phyloP scores from a whole-genome alignment of 2,888 invertebrate species.

The Agrochola circellaris region DNA sequence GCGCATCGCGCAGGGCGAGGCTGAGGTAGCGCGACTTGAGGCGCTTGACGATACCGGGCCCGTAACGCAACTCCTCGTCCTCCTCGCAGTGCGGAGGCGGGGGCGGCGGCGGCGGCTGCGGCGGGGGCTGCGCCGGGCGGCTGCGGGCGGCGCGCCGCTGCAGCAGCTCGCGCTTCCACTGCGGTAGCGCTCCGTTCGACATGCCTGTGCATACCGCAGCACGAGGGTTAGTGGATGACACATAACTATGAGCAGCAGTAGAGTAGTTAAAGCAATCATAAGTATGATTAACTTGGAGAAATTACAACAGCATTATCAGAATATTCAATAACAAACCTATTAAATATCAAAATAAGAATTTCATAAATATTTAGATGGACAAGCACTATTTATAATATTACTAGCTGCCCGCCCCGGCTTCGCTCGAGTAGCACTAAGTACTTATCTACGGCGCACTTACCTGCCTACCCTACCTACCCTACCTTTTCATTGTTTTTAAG shows the following conservation, averaged over 20 bases:
- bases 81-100: conserved; percentile 79
- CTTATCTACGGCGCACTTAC: too few relatives aligned
- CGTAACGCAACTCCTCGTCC: conserved; percentile 95
- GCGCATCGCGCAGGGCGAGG: conserved; percentile 94
- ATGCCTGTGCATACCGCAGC: conserved; percentile 75
- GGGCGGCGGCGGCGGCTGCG: conserved; percentile 75
- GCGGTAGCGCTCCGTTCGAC: conserved; percentile 91
- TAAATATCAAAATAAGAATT: too few relatives aligned
- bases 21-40: conserved; percentile 96
- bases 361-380: background rate
- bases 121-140: conserved; percentile 71
- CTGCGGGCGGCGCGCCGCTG: conserved; percentile 92
- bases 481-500: too few relatives aligned
- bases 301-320: background rate
- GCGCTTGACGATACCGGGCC: conserved; percentile 97
- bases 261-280: background rate
- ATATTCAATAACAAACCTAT: too few relatives aligned
- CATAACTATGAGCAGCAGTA: conserved; percentile 1
- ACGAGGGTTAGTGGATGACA: conserved; percentile 1
- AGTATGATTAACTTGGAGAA: background rate
- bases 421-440: too few relatives aligned
- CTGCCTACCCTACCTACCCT: too few relatives aligned
- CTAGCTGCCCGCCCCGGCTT: too few relatives aligned
- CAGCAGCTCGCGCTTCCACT: conserved; percentile 96
- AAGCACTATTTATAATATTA: background rate